Evolutionary conservation across 2,797 vertebrate genomes (phyloP).

Genomic region (Acrossocheilus fasciatus): DNA sequence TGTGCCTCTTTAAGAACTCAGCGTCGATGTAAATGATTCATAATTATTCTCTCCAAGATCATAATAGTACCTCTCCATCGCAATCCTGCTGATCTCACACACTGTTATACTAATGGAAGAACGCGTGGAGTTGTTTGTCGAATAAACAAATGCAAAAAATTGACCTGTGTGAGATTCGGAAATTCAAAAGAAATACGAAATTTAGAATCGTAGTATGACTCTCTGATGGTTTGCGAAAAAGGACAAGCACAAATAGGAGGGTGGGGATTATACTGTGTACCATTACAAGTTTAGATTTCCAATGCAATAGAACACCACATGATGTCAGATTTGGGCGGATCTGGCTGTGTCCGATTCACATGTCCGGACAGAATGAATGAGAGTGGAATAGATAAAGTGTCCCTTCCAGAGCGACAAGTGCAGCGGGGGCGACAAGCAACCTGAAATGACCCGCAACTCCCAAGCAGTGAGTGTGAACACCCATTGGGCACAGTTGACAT

Average conservation of each 20-base stretch:
- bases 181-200: no score
- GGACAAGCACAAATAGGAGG: not conserved
- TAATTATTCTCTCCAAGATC: conserved; percentile 56
- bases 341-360: conserved; percentile 16
- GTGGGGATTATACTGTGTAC: not conserved
- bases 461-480: conserved; percentile 9
- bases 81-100: not conserved
- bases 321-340: not conserved
- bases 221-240: not conserved
- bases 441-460: not conserved
- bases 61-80: not conserved
- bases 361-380: not conserved
- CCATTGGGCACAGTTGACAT: conserved; percentile 21
- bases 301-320: not conserved
- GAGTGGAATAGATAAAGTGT: conserved; percentile 20
- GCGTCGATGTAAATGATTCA: conserved; percentile 54
- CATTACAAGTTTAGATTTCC: not conserved
- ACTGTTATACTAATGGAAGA: not conserved
- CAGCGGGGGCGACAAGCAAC: not conserved
- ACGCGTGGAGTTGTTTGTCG: not conserved
- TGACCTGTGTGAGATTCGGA: not conserved
- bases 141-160: not conserved
- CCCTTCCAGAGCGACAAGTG: conserved; percentile 11
- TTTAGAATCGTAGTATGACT: not conserved
- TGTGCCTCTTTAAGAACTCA: conserved; percentile 57